Evolutionary conservation across 2,888 invertebrate genomes (phyloP).

Genomic region (Cryptosula pallasiana): DNA sequence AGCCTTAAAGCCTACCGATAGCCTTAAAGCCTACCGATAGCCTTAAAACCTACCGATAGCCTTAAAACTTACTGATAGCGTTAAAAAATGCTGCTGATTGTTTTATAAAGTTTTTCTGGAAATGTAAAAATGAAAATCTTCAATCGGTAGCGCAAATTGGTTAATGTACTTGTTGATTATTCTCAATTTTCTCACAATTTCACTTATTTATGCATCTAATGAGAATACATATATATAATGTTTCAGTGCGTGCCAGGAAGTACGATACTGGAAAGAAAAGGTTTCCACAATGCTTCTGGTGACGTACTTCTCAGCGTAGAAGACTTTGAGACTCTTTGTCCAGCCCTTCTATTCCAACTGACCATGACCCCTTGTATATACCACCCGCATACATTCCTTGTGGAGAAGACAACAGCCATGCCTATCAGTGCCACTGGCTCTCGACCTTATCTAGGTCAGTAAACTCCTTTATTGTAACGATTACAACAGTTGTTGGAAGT

Average conservation of each 20-base stretch:
- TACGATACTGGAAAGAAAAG: not conserved
- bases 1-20: too few relatives aligned
- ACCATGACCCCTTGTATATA: slow-evolving; percentile 10
- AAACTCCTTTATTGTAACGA: too few relatives aligned
- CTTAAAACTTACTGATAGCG: too few relatives aligned
- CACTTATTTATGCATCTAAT: not conserved
- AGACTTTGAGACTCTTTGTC: slow-evolving; percentile 1
- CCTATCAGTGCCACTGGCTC: not conserved
- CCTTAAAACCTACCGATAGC: too few relatives aligned
- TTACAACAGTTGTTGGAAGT: too few relatives aligned
- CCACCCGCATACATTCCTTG: slow-evolving; percentile 6
- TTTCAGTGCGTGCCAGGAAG: not conserved
- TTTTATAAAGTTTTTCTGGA: too few relatives aligned
- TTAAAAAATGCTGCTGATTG: too few relatives aligned
- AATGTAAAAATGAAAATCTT: too few relatives aligned
- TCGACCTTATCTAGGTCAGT: not conserved
- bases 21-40: too few relatives aligned
- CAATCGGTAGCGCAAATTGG: too few relatives aligned
- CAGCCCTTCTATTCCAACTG: not conserved
- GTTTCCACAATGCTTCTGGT: not conserved
- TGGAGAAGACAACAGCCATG: not conserved
- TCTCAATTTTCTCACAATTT: too few relatives aligned
- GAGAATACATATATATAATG: not conserved
- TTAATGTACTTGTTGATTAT: too few relatives aligned
- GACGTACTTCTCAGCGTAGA: not conserved